Base-by-base conservation (phyloP, 2,888 invertebrate species). In the Eumacrocentrus americanus region DNA sequence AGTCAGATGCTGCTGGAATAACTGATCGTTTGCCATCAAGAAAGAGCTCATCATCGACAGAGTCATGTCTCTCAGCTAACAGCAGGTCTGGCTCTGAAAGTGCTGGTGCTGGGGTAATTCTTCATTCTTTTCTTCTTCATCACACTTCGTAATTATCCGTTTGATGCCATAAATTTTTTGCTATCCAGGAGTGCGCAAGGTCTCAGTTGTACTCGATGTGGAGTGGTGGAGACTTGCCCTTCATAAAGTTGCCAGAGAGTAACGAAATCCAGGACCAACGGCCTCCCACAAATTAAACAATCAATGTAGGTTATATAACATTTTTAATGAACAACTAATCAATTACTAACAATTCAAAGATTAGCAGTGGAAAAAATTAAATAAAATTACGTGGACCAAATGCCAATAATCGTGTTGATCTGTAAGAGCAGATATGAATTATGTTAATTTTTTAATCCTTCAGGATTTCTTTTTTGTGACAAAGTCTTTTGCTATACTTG, bases 41-140 rank as follows among this genome's bases (percentile, higher is more conserved):
- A 20, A 85, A 86, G 75, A 86, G 84, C 73, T 86, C 86, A 66
- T 86, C 86, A 40, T 86, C 87, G 0, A 86, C 86, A 3, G 86
- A 86, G 62, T 86, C 86, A 34, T 86, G 86, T 71, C 76, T 86
- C 34, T 86, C 86, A 3, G 84, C 84, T 34, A 85, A 86, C 67
- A 85, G 85, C 67, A 80, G 85, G 61, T 86, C 86, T 1, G 84
- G 84, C 16, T 84, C 83, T 38, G 83, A 82, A 54, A 81, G 83
- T 67, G 83, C 83, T 48, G 81, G 81, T 47, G 80, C 79, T 48
- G 80, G 78, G 71, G 80, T 80, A 72, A 72, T 67, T 70, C n/a
- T n/a, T n/a, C n/a, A n/a, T n/a, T n/a, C n/a, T n/a, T n/a, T n/a
- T n/a, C n/a, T n/a, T n/a, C n/a, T n/a, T n/a, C n/a, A 56, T 35